Evolutionary conservation across 2,888 invertebrate species (phyloP).

Genomic region (Protodeltote pygarga): DNA sequence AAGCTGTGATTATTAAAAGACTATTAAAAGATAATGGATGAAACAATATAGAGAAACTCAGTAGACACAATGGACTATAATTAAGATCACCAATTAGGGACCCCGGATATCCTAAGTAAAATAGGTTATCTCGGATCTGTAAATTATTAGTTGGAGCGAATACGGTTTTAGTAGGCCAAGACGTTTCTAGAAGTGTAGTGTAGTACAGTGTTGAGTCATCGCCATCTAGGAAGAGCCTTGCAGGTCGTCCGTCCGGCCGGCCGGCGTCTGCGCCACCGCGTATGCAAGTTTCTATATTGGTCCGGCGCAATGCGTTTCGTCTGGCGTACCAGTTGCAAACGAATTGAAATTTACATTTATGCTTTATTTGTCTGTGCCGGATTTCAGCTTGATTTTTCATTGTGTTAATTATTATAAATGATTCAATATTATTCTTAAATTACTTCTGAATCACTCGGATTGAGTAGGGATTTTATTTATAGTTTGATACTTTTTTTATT

Average conservation of each 20-base stretch:
- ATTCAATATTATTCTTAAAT: no score
- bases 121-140: conserved; percentile 21
- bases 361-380: background rate
- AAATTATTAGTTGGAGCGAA: conserved; percentile 24
- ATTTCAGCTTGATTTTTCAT: background rate
- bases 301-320: conserved; percentile 34
- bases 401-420: background rate
- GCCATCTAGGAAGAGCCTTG: conserved; percentile 57
- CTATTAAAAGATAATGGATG: background rate
- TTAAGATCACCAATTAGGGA: conserved; percentile 4
- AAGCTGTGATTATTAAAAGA: no score
- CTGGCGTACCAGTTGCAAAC: conserved; percentile 35
- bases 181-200: conserved; percentile 34
- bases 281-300: conserved; percentile 51
- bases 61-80: background rate
- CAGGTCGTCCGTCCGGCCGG: conserved; percentile 43
- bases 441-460: conserved; percentile 29
- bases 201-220: conserved; percentile 46
- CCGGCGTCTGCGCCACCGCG: conserved; percentile 45
- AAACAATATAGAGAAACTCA: background rate
- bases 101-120: conserved; percentile 23
- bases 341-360: conserved; percentile 5
- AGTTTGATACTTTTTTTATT: background rate
- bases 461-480: conserved; percentile 20
- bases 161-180: conserved; percentile 36